Evolutionary conservation across 2,888 invertebrate genomes (phyloP), one percentile per base, ranked within the genome.

Genomic region (Oxystoma pomonae): DNA sequence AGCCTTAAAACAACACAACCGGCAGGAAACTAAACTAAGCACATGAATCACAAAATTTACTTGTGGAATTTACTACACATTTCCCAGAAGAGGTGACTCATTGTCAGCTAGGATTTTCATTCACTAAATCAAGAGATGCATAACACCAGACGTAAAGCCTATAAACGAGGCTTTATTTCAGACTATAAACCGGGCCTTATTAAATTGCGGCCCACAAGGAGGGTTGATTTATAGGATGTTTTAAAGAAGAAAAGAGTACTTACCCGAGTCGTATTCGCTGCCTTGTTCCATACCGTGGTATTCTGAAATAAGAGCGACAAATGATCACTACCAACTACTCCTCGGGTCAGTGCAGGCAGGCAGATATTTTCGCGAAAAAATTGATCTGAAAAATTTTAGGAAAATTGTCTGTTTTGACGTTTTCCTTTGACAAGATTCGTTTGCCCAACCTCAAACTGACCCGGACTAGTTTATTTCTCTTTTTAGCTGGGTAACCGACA

Each of bases 251-350:
- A 7, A 35, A 35, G 60, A 52, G 22, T 61, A 65, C 84, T 85
- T 82, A 87, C 90, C 90, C 81, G 91, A 88, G 82, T 92, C 92
- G 82, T 91, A 92, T 80, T 91, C 91, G 77, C 88, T 87, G 72
- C 89, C 89, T 76, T 87, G 86, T 80, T 92, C 92, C 90, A 91
- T 90, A 76, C 88, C 89, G 80, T 91, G 90, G 83, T 91, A 91
- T 86, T 91, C 91, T 90, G 85, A 69, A 85, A 85, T 66, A 68
- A 58, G 64, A 65, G 60, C 58, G 60, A 60, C 52, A 62, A 65
- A 59, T 16, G n/a, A n/a, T n/a, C n/a, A n/a, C n/a, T n/a, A n/a
- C n/a, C n/a, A n/a, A n/a, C n/a, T 12, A 16, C 9, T 12, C 9
- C 12, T 16, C 17, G 20, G 9, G 5, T 17, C 22, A 49, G 49